These are phyloP conservation scores for Coluber constrictor DNA, from an alignment of 2,797 vertebrate genomes.

Conservation along the genomic window DNA sequence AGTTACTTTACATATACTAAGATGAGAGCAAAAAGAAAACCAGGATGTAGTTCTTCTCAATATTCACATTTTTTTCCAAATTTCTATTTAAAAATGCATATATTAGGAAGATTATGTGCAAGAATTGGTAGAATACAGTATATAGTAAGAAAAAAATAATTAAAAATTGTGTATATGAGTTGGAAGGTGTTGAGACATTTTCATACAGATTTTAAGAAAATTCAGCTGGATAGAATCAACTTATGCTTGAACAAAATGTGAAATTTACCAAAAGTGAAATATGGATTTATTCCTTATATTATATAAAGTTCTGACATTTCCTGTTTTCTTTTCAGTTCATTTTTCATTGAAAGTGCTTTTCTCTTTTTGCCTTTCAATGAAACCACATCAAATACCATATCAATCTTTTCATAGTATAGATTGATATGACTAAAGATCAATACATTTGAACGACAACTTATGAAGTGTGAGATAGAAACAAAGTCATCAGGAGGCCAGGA, in stretches of 20 bases:
- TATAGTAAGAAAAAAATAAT: background rate
- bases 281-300: background rate
- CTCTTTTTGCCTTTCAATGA: background rate
- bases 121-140: background rate
- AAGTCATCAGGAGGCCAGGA: background rate
- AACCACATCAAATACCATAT: background rate
- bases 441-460: background rate
- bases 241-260: background rate
- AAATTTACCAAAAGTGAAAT: background rate
- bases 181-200: background rate
- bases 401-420: slow-evolving; percentile 1
- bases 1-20: background rate
- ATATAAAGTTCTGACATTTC: background rate
- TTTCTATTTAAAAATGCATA: background rate
- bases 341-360: background rate
- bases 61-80: background rate
- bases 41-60: background rate
- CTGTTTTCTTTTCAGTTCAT: background rate
- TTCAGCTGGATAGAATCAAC: background rate
- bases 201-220: background rate
- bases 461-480: background rate
- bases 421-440: background rate
- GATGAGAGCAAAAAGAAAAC: background rate
- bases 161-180: background rate
- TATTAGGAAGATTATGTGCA: background rate